These are phyloP conservation scores for Meda fulgida DNA, from an alignment of 2,797 vertebrate genomes.

Conservation along the genomic window DNA sequence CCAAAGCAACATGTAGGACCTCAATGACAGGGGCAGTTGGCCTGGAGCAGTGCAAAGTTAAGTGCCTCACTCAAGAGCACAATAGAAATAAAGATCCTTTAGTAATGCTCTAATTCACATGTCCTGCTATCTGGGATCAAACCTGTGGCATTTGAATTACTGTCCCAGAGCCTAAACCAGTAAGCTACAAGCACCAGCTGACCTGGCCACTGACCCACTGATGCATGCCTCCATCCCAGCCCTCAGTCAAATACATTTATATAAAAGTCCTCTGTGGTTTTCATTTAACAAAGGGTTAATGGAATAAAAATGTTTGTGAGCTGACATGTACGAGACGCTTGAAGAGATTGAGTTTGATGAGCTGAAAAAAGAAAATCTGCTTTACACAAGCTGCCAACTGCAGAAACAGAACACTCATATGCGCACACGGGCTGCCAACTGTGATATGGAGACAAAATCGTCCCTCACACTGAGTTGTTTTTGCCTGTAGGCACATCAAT, in stretches of 20 bases:
- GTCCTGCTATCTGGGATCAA: slow-evolving; percentile 34
- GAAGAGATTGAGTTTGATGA: slow-evolving; percentile 45
- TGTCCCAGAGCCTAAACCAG: slow-evolving; percentile 26
- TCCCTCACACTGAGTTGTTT: slow-evolving; percentile 54
- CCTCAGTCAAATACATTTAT: not conserved
- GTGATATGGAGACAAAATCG: slow-evolving; percentile 53
- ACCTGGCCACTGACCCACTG: not conserved
- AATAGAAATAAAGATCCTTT: slow-evolving; percentile 43
- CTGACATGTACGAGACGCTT: slow-evolving; percentile 33
- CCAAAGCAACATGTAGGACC: not conserved
- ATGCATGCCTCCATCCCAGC: not conserved
- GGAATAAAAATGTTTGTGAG: slow-evolving; percentile 16
- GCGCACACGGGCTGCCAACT: slow-evolving; percentile 49
- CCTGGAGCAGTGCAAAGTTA: slow-evolving; percentile 8
- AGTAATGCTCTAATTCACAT: slow-evolving; percentile 48
- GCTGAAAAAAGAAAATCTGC: slow-evolving; percentile 51
- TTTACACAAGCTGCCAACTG: slow-evolving; percentile 53
- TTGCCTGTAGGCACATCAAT: slow-evolving; percentile 50
- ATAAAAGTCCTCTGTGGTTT: not conserved
- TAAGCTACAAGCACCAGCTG: slow-evolving; percentile 28
- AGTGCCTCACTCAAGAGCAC: slow-evolving; percentile 30
- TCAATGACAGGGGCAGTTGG: not conserved
- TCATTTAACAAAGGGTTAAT: slow-evolving; percentile 19
- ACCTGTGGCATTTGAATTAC: slow-evolving; percentile 28
- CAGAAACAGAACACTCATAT: slow-evolving; percentile 39